A percentile compares a stretch with the other conserved stretches of the same genome.
These are phyloP conservation scores for Colossoma macropomum DNA, from an alignment of 2,113 vertebrate species.

Conservation along the genomic window DNA sequence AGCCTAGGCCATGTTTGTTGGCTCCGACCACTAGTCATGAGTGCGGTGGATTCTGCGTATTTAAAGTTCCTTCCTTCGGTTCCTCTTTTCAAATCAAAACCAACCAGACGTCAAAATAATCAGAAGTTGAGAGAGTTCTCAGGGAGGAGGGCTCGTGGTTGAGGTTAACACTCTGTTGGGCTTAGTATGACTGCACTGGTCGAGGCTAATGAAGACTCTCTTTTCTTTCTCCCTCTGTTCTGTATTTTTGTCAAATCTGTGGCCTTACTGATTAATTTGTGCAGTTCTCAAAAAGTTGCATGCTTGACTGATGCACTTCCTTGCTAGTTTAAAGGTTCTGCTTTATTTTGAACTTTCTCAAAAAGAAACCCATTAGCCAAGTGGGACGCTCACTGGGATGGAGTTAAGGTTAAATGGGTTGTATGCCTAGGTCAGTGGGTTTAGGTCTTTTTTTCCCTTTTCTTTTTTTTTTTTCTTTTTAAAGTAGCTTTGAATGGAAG, in stretches of 20 bases:
- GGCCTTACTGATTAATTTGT: neutral
- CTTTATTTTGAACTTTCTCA: neutral
- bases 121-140: slow-evolving; percentile 16
- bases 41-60: slow-evolving; percentile 52
- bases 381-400: neutral
- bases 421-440: neutral
- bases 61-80: slow-evolving; percentile 65
- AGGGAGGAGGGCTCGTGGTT: neutral
- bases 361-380: neutral
- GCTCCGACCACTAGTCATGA: slow-evolving; percentile 51
- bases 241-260: neutral
- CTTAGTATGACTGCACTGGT: neutral
- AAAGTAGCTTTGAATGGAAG: neutral
- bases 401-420: neutral
- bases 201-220: neutral
- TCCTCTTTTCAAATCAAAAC: slow-evolving; percentile 67
- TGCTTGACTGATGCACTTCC: neutral
- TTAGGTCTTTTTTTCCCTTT: neutral
- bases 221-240: neutral
- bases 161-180: neutral
- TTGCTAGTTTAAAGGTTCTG: neutral
- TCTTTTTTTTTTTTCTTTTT: neutral
- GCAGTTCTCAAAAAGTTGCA: neutral
- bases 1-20: slow-evolving; percentile 44
- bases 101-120: slow-evolving; percentile 31